Evolutionary conservation across 2,888 invertebrate genomes (phyloP).

Genomic region (Nasonia oneida): DNA sequence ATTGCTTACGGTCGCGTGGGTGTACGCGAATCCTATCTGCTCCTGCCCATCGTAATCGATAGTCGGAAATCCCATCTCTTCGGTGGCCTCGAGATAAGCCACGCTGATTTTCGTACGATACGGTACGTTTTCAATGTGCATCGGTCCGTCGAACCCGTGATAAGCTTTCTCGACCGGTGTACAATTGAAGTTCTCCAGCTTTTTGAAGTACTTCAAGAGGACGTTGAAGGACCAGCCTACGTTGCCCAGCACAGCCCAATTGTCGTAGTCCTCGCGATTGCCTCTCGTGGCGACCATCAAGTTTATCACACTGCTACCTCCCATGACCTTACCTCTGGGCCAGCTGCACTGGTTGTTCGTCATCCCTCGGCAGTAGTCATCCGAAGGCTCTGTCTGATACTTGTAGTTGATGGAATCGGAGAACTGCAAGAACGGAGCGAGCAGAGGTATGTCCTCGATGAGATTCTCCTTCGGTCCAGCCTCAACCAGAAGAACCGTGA

Average conservation of each 20-base stretch:
- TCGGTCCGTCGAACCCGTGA: background rate
- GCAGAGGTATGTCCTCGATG: slow-evolving; percentile 79
- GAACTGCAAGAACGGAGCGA: slow-evolving; percentile 87
- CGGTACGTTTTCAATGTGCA: background rate
- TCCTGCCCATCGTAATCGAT: background rate
- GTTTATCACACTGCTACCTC: slow-evolving; percentile 89
- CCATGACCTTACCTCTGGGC: slow-evolving; percentile 87
- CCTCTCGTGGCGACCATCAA: slow-evolving; percentile 90
- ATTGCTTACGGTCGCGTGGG: slow-evolving; percentile 72
- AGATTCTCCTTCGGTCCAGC: slow-evolving; percentile 81
- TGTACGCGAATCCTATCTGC: background rate
- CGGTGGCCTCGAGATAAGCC: background rate
- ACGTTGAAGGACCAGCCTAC: background rate
- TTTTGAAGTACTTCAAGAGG: slow-evolving; percentile 23
- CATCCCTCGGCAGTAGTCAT: slow-evolving; percentile 84
- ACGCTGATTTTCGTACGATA: background rate
- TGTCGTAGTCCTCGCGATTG: slow-evolving; percentile 86
- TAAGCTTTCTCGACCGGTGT: background rate
- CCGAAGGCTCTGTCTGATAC: slow-evolving; percentile 89
- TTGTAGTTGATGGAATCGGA: slow-evolving; percentile 85
- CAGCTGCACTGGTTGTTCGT: slow-evolving; percentile 72
- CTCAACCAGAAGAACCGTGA: slow-evolving; percentile 85
- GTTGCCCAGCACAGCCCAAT: slow-evolving; percentile 80
- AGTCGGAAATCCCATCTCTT: background rate
- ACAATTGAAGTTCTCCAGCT: slow-evolving; percentile 1